These are phyloP conservation scores for Aix galericulata DNA, from an alignment of 2,113 vertebrate species.

Conservation along the genomic window DNA sequence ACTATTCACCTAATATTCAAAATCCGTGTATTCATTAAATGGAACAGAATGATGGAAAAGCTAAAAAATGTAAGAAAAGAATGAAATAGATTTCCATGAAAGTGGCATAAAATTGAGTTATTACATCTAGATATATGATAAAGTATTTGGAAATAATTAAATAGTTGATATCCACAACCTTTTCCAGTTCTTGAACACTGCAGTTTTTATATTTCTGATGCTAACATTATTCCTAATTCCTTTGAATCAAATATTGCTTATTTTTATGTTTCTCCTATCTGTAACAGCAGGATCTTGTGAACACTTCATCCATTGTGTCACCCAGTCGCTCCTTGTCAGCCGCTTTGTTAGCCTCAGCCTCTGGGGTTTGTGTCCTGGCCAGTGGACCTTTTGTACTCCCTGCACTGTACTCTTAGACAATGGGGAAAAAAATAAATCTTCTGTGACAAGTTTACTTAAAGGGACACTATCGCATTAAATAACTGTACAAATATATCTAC, in stretches of 20 bases:
- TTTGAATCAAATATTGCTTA: background rate
- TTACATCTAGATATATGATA: conserved; percentile 39
- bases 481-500: background rate
- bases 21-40: conserved; percentile 60
- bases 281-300: background rate
- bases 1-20: conserved; percentile 30
- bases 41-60: conserved; percentile 47
- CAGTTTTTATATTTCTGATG: background rate
- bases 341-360: conserved; percentile 25
- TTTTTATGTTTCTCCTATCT: background rate
- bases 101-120: conserved; percentile 54
- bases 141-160: conserved; percentile 69
- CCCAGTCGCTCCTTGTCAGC: background rate
- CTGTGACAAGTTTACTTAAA: conserved; percentile 54
- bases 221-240: background rate
- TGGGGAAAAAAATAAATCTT: conserved; percentile 12
- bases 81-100: conserved; percentile 53
- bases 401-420: background rate
- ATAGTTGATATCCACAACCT: conserved; percentile 30
- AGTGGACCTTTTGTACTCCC: conserved; percentile 34
- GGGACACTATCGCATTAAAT: background rate
- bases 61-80: conserved; percentile 31
- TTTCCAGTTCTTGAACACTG: background rate
- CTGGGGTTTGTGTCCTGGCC: conserved; percentile 22
- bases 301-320: background rate